Evolutionary conservation across 2,113 vertebrate genomes (phyloP), one percentile per base, ranked within the genome.

Genomic region (Fukomys damarensis): DNA sequence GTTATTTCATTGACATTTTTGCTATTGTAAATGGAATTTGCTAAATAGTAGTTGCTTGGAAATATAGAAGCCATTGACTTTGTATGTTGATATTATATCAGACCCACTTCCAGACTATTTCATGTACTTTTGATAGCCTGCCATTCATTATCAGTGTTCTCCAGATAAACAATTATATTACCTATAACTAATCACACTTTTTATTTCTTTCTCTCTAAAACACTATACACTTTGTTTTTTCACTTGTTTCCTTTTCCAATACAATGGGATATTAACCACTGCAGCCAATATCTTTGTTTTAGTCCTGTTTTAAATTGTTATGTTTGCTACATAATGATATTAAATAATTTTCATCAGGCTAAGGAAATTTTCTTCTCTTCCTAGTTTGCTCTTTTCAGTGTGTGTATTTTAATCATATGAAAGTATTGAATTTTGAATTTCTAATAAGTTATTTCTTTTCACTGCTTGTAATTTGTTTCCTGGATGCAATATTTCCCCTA

Each of bases 361-460:
- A 84, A 85, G 28, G 58, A 92, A 85, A 63, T 10, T 63, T 86
- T 81, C 43, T 92, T 63, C 35, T 80, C 58, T 46, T 59, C 49
- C 13, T 49, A 16, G 26, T 79, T 86, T 79, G 3, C 35, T 90
- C 49, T 35, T 82, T 3, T 65, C 49, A 30, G 2, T 41, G 35
- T 85, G 38, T 93, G 30, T 76, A 66, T 86, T 14, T 94, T 74
- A 97, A 83, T 92, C n/a, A 80, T 46, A 28, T 76, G 41, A 43
- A 52, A 46, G n/a, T 83, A 93, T 26, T 94, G 28, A 92, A 95
- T 41, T 95, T 94, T 95, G 35, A 89, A 94, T 96, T 94, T 96
- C 38, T 88, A 76, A 81, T 94, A 82, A 82, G 32, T 70, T 74
- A 43, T 79, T 94, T 88, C 16, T 95, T 91, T 80, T 83, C 91